Evolutionary conservation across 2,888 invertebrate genomes (phyloP).

Genomic region (Flabesymbios commensalis): DNA sequence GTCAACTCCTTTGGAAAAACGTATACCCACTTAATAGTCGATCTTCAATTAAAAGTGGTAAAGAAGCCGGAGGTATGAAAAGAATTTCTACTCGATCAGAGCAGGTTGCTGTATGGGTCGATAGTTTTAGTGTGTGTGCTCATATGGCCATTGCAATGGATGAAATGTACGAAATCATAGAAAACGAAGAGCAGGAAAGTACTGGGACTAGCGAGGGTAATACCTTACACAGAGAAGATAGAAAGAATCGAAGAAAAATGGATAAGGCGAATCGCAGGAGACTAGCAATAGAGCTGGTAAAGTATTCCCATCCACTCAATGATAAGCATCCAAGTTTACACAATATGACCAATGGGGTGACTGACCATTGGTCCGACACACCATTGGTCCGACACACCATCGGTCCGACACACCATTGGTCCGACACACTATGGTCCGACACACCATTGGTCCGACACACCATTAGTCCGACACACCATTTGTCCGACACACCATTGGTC

Average conservation of each 20-base stretch:
- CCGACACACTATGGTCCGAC: too few species aligned
- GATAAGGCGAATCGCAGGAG: not conserved
- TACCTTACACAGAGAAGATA: conserved; percentile 3
- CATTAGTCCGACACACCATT: too few species aligned
- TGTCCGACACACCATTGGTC: too few species aligned
- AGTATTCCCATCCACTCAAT: not conserved
- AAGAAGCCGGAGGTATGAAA: conserved; percentile 5
- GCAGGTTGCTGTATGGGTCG: conserved; percentile 4
- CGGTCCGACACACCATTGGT: too few species aligned
- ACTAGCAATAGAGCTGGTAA: not conserved
- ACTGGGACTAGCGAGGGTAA: not conserved
- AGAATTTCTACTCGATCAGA: not conserved
- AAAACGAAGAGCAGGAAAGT: not conserved
- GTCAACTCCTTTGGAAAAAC: too few species aligned
- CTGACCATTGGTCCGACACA: too few species aligned
- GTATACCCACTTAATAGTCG: too few species aligned
- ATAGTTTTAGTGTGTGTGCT: not conserved
- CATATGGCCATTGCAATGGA: not conserved
- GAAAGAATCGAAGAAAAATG: not conserved
- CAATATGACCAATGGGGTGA: conserved; percentile 9
- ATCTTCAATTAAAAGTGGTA: too few species aligned
- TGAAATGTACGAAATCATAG: not conserved
- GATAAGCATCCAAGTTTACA: not conserved
- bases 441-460: too few species aligned
- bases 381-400: too few species aligned